Base-by-base conservation (phyloP, 2,888 invertebrate genomes). In the Euzophera pinguis region DNA sequence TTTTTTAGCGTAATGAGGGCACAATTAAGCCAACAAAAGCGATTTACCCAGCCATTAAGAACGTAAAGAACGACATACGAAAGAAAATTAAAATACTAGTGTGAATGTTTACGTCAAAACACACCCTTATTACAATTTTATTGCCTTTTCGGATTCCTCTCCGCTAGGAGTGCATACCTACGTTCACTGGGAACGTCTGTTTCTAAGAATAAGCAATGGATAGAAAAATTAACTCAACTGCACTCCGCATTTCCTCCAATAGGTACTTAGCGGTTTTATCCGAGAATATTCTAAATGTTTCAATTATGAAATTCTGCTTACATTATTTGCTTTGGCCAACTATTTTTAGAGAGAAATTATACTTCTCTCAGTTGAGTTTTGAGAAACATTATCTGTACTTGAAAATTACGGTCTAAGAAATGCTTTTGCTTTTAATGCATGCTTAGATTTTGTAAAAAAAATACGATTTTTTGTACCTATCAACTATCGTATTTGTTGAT, bases 71-170 rank as follows among this genome's bases (percentile, higher is more conserved):
- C 39, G 39, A 29, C 13, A 3, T 43, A 43, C 35, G 35, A 27
- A 43, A 22, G 37, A 50, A 41, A 50, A 50, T 50, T 51, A 50
- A 54, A 57, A 53, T 54, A 54, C 51, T 48, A 42, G 39, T 50
- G 49, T 39, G 47, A 54, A 51, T 56, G 47, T 50, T 50, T 51
- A 42, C 50, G 53, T 53, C 41, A 47, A 41, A 45, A 50, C 49
- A 47, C 14, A 47, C 48, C 51, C 52, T 53, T 55, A 47, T 54
- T 56, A 45, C 32, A 22, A 14, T 60, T 57, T 60, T 56, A 54
- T 55, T 54, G 49, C 51, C 53, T 58, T 54, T 56, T 47, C 45
- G 47, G 55, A 58, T 60, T 56, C 60, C 58, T 53, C 50, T 32
- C 39, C 58, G 60, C 56, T 56, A 58, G 51, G 3, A 42, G 35